Base-by-base conservation (phyloP, 2,888 invertebrate species). In the Acronicta psi region DNA sequence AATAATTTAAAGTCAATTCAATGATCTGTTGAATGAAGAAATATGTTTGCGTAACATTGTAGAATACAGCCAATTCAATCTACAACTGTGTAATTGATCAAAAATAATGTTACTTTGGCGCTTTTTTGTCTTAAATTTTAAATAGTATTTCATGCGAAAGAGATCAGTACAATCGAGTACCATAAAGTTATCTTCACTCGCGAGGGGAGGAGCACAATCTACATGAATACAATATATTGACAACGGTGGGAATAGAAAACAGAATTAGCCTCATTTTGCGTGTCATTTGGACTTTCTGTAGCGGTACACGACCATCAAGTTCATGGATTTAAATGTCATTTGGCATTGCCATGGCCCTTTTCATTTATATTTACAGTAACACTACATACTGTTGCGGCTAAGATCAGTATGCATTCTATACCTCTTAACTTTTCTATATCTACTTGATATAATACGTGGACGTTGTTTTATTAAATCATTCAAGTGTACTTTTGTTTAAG, bases 241-340 rank as follows among this genome's bases (percentile, higher is more conserved):
- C 60, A 53, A 17, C 45, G 31, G 47, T 67, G 60, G 67, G 67
- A 73, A 75, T 75, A 75, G 75, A 75, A 68, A 74, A 74, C 65
- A 50, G 63, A 69, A 75, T 75, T 75, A 75, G 40, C 75, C 74
- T 74, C 69, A 44, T 69, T 74, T 59, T 60, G 56, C 45, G 41
- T 69, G 66, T 74, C 75, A 69, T 75, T 75, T 75, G 54, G 63
- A 56, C 66, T 73, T 56, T 72, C 58, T 69, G 66, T 75, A 74
- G 75, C 75, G 74, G 74, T 74, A 74, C 59, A 49, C 29, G 54
- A 60, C 40, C 69, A 69, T 75, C 75, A 75, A 67, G 73, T 72
- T 69, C 73, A 69, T 63, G 63, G 66, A 69, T 72, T 72, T 72
- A 69, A 74, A 74, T 74, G 75, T 72, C 73, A 72, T 74, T 74